Base-by-base conservation (phyloP, 2,888 invertebrate species). In the Brachylomia viminalis region DNA sequence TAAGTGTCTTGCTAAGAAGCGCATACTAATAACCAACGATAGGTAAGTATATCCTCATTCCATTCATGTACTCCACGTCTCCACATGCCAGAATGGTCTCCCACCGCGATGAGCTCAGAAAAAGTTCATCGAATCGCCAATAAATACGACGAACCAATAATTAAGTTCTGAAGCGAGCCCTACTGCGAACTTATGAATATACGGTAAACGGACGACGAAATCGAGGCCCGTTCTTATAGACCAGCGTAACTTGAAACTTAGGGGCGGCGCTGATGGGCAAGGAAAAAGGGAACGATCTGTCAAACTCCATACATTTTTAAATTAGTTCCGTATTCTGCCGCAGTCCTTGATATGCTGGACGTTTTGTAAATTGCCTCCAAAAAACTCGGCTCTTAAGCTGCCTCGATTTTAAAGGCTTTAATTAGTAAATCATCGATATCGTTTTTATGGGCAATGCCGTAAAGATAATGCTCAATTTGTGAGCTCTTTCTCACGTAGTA, bases 181-280 rank as follows among this genome's bases (percentile, higher is more conserved):
- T 91, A 90, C 89, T 66, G 68, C 69, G 89, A 90, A 90, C 87
- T 87, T 84, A 88, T 90, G 88, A 89, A 91, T 90, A 90, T 88
- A 86, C 80, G 68, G 83, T 82, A 79, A 89, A 87, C 75, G 67
- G 72, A 79, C 79, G 70, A 77, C 72, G 85, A 83, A 87, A 88
- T 80, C 79, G 78, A 58, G 54, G 17, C 49, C 20, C n/a, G 52
- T 71, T 20, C 15, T n/a, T 58, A 49, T 4, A 27, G 10, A 33
- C 80, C 61, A 67, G 15, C 4, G 7, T 66, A 58, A 58, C 61
- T 66, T 62, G 69, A 56, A 17, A 47, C 23, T 27, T 15, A 66
- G 38, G 15, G 23, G 49, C 1, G 47, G 80, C 81, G 61, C 61
- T 74, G 65, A 23, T 58, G 4, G 66, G 47, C 15, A 62, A 62